phyloP scores from a whole-genome alignment of 2,113 vertebrate genomes.

The Carassius gibelio region DNA sequence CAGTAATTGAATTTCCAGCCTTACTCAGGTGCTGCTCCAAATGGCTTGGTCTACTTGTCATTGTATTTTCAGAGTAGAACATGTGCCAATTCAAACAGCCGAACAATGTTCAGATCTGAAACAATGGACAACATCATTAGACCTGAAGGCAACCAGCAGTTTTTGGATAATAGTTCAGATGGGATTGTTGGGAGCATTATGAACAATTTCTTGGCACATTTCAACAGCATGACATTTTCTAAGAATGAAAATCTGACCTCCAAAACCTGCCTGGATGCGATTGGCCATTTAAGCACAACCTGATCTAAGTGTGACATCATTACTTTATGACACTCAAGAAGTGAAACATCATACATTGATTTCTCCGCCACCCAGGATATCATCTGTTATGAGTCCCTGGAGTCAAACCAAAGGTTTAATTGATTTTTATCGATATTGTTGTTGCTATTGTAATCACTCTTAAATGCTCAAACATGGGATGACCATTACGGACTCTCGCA shows the following conservation, averaged over 20 bases:
- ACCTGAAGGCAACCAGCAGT: background rate
- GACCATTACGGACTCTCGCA: background rate
- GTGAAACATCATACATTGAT: background rate
- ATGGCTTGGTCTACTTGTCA: background rate
- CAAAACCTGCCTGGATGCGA: slow-evolving; percentile 17
- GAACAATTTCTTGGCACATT: background rate
- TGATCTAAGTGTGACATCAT: slow-evolving; percentile 51
- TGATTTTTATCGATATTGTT: background rate
- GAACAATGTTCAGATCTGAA: background rate
- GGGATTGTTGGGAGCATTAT: background rate
- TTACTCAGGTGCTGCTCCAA: background rate
- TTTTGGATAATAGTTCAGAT: background rate
- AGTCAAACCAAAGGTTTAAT: background rate
- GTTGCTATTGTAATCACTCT: background rate
- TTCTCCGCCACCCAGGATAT: background rate
- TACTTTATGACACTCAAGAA: slow-evolving; percentile 41
- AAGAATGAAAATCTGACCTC: slow-evolving; percentile 41
- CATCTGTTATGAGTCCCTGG: background rate
- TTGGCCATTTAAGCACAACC: slow-evolving; percentile 43
- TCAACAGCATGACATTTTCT: slow-evolving; percentile 8
- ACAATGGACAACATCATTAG: background rate
- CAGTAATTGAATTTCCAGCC: slow-evolving; percentile 16
- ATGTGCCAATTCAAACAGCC: slow-evolving; percentile 34
- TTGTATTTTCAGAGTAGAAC: background rate
- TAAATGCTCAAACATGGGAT: background rate